Percentiles rank a stretch among this genome's conserved stretches.
Conservation (phyloP, 2,888 invertebrate species). For the Ptychoptera contaminata region DNA sequence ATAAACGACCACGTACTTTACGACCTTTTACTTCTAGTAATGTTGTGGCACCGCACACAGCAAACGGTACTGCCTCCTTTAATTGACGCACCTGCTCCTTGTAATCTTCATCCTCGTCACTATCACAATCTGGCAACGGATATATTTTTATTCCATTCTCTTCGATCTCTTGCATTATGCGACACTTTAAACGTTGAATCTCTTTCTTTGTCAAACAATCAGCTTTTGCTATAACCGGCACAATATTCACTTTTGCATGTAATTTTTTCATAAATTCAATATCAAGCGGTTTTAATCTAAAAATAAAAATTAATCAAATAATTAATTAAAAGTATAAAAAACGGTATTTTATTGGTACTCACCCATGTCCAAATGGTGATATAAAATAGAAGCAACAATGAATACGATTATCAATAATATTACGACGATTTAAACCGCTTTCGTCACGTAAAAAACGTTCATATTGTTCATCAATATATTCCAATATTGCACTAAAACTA, state of each 20-base stretch:
- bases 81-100: constrained; percentile 80
- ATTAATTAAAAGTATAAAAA: neutral
- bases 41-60: constrained; percentile 91
- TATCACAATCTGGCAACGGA: constrained; percentile 88
- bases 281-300: constrained; percentile 79
- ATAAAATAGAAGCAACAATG: constrained; percentile 98
- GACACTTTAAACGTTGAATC: constrained; percentile 68
- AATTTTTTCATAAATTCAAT: constrained; percentile 93
- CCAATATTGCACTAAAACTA: constrained; percentile 81
- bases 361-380: constrained; percentile 94
- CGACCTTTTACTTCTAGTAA: constrained; percentile 82
- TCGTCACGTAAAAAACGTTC: constrained; percentile 82
- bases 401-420: constrained; percentile 92
- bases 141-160: constrained; percentile 87
- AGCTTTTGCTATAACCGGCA: constrained; percentile 95
- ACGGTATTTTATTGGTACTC: constrained; percentile 18
- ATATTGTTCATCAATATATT: constrained; percentile 96
- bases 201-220: constrained; percentile 91
- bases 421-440: constrained; percentile 87
- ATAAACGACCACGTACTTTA: constrained; percentile 83
- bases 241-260: constrained; percentile 91
- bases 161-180: constrained; percentile 81
- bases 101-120: constrained; percentile 90
- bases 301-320: constrained; percentile 10
- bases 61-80: constrained; percentile 91